Conservation (phyloP, 2,888 invertebrate species). For the Odontomyia ornata region DNA sequence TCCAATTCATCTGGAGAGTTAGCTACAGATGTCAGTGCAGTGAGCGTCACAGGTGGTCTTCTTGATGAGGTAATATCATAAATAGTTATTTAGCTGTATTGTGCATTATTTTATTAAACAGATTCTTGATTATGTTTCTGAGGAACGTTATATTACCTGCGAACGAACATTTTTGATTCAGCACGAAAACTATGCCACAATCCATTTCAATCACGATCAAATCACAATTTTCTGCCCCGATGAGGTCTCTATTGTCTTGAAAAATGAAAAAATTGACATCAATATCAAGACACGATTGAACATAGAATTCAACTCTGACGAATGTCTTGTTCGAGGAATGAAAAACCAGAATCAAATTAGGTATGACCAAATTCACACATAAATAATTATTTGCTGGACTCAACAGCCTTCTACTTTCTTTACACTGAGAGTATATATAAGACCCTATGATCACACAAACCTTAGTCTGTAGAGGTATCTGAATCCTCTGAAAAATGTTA, state of each 20-base stretch:
- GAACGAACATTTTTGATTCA: constrained; percentile 24
- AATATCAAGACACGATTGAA: constrained; percentile 31
- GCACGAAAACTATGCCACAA: constrained; percentile 46
- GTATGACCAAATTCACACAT: too few relatives aligned
- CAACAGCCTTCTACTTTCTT: too few relatives aligned
- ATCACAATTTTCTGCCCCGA: constrained; percentile 42
- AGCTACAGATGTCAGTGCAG: background rate
- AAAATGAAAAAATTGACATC: constrained; percentile 14
- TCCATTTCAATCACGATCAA: constrained; percentile 41
- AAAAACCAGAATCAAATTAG: constrained; percentile 22
- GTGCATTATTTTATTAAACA: background rate
- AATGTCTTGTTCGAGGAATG: constrained; percentile 29
- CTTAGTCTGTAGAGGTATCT: too few relatives aligned
- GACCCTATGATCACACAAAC: too few relatives aligned
- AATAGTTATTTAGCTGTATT: background rate
- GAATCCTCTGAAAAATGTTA: too few relatives aligned
- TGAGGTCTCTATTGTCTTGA: constrained; percentile 30
- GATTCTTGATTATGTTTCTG: constrained; percentile 14
- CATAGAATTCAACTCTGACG: constrained; percentile 30
- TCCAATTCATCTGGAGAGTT: background rate
- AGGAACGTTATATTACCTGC: constrained; percentile 28
- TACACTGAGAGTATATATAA: too few relatives aligned
- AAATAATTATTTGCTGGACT: too few relatives aligned
- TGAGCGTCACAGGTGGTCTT: background rate
- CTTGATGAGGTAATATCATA: background rate